These are phyloP conservation scores for Melinaea marsaeus DNA, from an alignment of 2,888 invertebrate genomes.

Conservation along the genomic window DNA sequence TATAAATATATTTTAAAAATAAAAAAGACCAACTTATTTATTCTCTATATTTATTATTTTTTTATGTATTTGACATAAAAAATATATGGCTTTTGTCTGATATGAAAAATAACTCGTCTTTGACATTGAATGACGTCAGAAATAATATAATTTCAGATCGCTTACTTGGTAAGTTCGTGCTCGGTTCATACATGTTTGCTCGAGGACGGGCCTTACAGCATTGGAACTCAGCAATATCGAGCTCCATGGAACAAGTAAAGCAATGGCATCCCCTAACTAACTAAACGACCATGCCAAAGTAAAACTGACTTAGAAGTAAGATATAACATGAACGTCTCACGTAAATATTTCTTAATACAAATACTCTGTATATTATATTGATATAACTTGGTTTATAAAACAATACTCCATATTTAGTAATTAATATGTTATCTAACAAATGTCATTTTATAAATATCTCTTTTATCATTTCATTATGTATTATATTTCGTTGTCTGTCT, in stretches of 20 bases:
- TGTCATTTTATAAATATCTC: too few relatives aligned
- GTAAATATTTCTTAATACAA: conserved; percentile 9
- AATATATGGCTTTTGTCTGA: too few relatives aligned
- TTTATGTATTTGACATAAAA: too few relatives aligned
- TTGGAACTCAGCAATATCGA: conserved; percentile 85
- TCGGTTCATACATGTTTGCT: conserved; percentile 89
- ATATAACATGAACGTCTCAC: conserved; percentile 8
- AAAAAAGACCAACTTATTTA: too few relatives aligned
- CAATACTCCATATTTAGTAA: too few relatives aligned
- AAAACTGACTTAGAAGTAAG: conserved; percentile 20
- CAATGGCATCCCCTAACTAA: conserved; percentile 85
- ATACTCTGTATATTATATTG: neutral
- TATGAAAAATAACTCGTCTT: too few relatives aligned
- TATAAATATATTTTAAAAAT: too few relatives aligned
- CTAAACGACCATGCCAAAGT: conserved; percentile 44
- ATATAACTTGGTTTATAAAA: neutral
- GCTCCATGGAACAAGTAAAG: conserved; percentile 84
- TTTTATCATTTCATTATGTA: too few relatives aligned
- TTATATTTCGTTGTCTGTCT: conserved; percentile 8
- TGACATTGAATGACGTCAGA: neutral
- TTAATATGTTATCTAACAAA: too few relatives aligned
- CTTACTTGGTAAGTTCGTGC: conserved; percentile 83
- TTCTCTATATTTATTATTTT: too few relatives aligned
- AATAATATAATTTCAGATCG: conserved; percentile 76
- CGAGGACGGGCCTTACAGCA: conserved; percentile 85